Conservation (phyloP, 2,797 vertebrate species). For the Muscicapa comitata region DNA sequence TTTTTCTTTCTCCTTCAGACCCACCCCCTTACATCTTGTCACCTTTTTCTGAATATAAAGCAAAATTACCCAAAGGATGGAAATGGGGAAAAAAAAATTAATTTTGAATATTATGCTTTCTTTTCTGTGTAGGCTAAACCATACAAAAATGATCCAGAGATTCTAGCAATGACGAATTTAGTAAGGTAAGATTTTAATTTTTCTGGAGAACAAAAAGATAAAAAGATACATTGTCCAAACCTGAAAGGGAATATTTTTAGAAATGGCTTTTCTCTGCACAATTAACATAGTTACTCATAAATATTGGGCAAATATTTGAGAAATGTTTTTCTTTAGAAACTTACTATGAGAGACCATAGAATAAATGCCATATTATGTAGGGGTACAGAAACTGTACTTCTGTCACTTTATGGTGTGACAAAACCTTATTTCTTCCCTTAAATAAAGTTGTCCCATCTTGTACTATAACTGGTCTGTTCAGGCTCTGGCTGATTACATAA, state of each 20-base stretch:
- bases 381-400: neutral
- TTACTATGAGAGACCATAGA: neutral
- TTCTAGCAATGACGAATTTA: conserved; percentile 99
- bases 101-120: conserved; percentile 18
- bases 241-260: neutral
- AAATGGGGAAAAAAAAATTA: neutral
- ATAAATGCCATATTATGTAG: neutral
- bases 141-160: conserved; percentile 99
- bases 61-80: neutral
- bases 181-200: conserved; percentile 89
- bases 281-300: neutral
- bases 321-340: neutral
- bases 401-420: neutral
- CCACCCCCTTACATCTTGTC: rapidly evolving
- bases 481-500: neutral
- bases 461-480: neutral
- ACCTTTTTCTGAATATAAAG: neutral
- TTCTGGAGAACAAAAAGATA: neutral
- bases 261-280: neutral
- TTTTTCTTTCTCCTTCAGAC: neutral
- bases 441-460: neutral
- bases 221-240: neutral
- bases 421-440: neutral
- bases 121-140: conserved; percentile 89
- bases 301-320: neutral